A percentile compares a stretch with the other conserved stretches of the same genome.
Conservation (phyloP, 2,888 invertebrate species). For the Gymnocheta viridis region DNA sequence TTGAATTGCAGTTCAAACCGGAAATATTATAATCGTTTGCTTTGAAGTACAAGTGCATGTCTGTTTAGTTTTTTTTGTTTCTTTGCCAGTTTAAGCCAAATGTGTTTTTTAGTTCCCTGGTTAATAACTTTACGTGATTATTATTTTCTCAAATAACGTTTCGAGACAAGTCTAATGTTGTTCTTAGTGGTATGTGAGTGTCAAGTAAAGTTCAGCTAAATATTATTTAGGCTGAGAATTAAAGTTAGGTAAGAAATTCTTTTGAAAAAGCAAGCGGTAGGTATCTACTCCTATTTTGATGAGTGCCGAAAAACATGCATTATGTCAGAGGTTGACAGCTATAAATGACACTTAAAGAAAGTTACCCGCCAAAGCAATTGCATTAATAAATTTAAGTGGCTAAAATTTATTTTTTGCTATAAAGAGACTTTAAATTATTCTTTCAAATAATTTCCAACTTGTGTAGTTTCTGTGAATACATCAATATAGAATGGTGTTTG, state of each 20-base stretch:
- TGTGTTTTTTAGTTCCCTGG: not conserved
- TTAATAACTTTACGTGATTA: conserved; percentile 8
- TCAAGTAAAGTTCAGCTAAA: conserved; percentile 45
- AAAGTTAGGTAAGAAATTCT: conserved; percentile 20
- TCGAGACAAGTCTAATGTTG: conserved; percentile 39
- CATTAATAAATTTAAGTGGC: not conserved
- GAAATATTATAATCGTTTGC: conserved; percentile 67
- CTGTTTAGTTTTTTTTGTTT: not conserved
- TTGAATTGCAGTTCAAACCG: conserved; percentile 55
- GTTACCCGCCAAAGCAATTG: not conserved
- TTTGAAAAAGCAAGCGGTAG: not conserved
- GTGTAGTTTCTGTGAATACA: no score
- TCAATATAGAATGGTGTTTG: no score
- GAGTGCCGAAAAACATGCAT: conserved; percentile 28
- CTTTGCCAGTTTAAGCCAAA: not conserved
- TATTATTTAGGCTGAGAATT: conserved; percentile 40
- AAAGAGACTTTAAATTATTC: no score
- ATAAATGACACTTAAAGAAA: conserved; percentile 25
- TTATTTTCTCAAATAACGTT: conserved; percentile 39
- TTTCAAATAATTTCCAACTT: no score
- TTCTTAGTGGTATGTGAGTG: conserved; percentile 53
- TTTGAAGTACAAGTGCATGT: conserved; percentile 57
- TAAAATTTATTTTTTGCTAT: not conserved
- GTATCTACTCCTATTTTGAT: conserved; percentile 16
- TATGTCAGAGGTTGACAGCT: conserved; percentile 36